Evolutionary conservation across 2,888 invertebrate genomes (phyloP), one percentile per base, ranked within the genome.

Genomic region (Caenorhabditis sulstoni): DNA sequence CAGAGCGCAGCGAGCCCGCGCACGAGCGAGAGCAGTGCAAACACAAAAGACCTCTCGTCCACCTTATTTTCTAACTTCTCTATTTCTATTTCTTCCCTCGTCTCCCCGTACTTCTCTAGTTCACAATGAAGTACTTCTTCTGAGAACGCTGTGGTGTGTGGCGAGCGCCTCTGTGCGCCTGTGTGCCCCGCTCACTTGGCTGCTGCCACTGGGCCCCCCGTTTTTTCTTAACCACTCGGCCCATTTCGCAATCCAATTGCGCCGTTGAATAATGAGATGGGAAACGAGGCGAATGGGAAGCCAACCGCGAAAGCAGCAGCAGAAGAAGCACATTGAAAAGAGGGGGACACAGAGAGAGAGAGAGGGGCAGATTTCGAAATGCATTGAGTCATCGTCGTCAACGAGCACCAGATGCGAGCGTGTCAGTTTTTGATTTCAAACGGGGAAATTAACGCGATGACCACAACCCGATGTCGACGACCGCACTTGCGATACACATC

Each of bases 71-170:
- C 71, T 57, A 55, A 47, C 49, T 71, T 64, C 65, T 44, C 65
- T 49, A 57, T 73, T 52, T 50, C 37, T 4, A n/a, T n/a, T n/a
- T n/a, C n/a, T n/a, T n/a, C n/a, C n/a, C 57, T 22, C 64, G 29
- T 57, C 52, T 55, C 66, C 12, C 35, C 44, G 55, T 77, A 61
- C 62, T 61, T 45, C 66, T 71, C 65, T 65, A 66, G 71, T 78
- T 78, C 78, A 66, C 78, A 71, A 73, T 74, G 74, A 74, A 74
- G 74, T 74, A 74, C 74, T 74, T 74, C 65, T 74, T 74, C 74
- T 66, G 47, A 74, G 74, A 74, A 74, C 74, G 74, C 65, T 74
- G 66, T 74, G 74, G 65, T 74, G 74, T 64, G 64, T 73, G 64
- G 71, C 52, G 73, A 73, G 73, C 58, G 73, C 47, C 71, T 62